Evolutionary conservation across 2,113 vertebrate genomes (phyloP).

Genomic region (Opisthocomus hoazin): DNA sequence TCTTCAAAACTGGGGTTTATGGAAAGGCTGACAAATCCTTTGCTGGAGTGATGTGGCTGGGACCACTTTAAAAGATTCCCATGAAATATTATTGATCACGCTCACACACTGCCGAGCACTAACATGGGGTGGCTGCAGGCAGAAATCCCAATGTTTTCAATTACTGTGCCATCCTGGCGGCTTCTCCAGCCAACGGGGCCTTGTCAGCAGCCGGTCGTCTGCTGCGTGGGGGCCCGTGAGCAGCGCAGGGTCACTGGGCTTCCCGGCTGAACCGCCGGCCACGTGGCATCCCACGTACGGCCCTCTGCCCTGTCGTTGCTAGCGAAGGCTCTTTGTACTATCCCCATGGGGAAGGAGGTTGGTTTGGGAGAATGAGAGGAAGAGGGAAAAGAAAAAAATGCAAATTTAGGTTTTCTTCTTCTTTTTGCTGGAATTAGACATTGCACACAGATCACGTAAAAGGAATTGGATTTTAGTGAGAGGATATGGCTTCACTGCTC

Average conservation of each 20-base stretch:
- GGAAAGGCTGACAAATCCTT: slow-evolving; percentile 55
- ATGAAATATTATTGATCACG: not conserved
- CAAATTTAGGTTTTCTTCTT: not conserved
- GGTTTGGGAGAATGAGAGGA: not conserved
- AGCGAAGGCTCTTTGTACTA: not conserved
- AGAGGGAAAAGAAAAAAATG: not conserved
- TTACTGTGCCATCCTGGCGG: slow-evolving; percentile 73
- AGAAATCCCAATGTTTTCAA: slow-evolving; percentile 75
- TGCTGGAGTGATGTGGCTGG: not conserved
- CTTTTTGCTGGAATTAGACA: not conserved
- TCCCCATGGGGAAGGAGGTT: not conserved
- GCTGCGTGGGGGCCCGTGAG: not conserved
- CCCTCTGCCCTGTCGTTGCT: not conserved
- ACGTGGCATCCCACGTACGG: too few relatives aligned
- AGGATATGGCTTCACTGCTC: not conserved
- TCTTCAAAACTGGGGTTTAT: slow-evolving; percentile 39
- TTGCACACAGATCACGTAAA: not conserved
- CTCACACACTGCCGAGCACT: not conserved
- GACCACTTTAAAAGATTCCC: slow-evolving; percentile 20
- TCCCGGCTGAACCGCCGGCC: not conserved
- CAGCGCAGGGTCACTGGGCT: not conserved
- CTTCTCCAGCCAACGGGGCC: slow-evolving; percentile 54
- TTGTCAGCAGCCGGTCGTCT: slow-evolving; percentile 67
- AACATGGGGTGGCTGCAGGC: not conserved
- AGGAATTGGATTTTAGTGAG: not conserved